Conservation (phyloP, 2,888 invertebrate genomes). For the Elysia crispata region DNA sequence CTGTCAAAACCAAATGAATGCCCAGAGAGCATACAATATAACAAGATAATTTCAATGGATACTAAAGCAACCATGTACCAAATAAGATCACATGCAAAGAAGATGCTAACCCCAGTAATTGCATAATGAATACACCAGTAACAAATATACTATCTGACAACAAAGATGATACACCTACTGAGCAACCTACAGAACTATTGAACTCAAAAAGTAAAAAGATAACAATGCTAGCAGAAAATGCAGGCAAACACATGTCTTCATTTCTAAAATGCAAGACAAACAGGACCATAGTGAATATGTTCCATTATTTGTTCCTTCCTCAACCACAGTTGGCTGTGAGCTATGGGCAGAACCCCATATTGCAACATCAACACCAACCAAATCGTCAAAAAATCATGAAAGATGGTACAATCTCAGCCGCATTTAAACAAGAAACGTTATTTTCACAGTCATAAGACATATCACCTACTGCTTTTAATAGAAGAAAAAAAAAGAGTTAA, state of each 20-base stretch:
- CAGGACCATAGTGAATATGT: too few species aligned
- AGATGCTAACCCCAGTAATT: too few species aligned
- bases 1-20: background rate
- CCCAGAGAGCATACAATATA: background rate
- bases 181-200: too few species aligned
- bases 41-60: background rate
- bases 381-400: background rate
- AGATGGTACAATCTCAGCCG: background rate
- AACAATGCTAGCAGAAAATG: background rate
- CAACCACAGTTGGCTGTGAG: background rate
- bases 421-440: background rate
- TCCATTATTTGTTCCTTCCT: too few species aligned
- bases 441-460: background rate
- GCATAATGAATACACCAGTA: too few species aligned
- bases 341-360: background rate
- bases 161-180: too few species aligned
- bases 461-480: background rate
- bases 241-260: background rate
- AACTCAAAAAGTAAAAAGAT: background rate
- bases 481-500: too few species aligned
- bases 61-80: too few species aligned
- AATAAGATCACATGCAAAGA: too few species aligned
- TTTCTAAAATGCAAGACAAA: too few species aligned
- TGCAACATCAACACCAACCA: slow-evolving; percentile 2
- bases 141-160: background rate